Evolutionary conservation across 2,113 vertebrate species (phyloP).

Genomic region (Mesocricetus auratus): DNA sequence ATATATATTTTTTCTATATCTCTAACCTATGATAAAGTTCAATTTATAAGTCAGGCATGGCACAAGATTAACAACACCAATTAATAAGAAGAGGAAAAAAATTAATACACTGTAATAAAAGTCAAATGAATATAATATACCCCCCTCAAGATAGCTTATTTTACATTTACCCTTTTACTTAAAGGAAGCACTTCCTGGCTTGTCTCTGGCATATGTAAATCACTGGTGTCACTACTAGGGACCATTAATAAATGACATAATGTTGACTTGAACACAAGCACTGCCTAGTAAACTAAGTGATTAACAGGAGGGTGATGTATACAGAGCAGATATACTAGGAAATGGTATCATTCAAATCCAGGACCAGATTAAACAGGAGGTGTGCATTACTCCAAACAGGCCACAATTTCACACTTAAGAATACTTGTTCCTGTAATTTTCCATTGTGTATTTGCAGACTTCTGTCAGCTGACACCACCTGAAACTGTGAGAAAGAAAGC

Average conservation of each 20-base stretch:
- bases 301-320: background rate
- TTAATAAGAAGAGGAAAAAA: background rate
- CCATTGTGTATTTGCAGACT: background rate
- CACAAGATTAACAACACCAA: background rate
- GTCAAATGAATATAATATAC: background rate
- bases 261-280: background rate
- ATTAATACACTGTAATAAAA: background rate
- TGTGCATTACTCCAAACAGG: background rate
- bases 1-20: background rate
- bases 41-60: background rate
- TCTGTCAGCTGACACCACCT: background rate
- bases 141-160: background rate
- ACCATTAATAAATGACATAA: background rate
- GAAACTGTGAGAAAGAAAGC: background rate
- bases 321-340: background rate
- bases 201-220: background rate
- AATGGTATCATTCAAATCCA: background rate
- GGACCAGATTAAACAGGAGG: background rate
- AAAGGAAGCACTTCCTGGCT: background rate
- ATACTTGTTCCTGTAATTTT: slow-evolving; percentile 19
- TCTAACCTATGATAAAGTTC: background rate
- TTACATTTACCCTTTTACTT: background rate
- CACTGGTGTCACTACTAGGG: background rate
- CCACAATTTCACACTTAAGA: background rate
- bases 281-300: background rate